Conservation (phyloP, 2,888 invertebrate species). For the Hyppa rectilinea region DNA sequence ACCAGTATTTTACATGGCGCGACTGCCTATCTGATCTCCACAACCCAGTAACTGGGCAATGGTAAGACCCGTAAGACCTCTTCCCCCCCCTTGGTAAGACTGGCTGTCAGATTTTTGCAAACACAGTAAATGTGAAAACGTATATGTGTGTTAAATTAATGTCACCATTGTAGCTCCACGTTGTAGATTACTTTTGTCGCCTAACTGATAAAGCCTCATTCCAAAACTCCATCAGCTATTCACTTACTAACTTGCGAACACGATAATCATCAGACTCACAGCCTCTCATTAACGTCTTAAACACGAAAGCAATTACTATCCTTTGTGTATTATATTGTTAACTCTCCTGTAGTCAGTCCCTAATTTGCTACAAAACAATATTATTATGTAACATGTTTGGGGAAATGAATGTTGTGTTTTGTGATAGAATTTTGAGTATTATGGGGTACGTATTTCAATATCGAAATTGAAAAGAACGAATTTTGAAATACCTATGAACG, state of each 20-base stretch:
- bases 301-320: constrained; percentile 31
- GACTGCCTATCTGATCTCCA: too few relatives aligned
- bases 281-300: constrained; percentile 40
- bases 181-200: neutral
- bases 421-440: neutral
- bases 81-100: too few relatives aligned
- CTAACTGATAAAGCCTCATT: neutral
- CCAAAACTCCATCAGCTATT: neutral
- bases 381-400: neutral
- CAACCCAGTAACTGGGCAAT: too few relatives aligned
- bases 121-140: too few relatives aligned
- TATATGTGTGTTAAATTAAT: too few relatives aligned
- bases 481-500: too few relatives aligned
- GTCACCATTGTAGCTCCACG: too few relatives aligned
- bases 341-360: neutral
- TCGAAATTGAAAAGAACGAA: too few relatives aligned
- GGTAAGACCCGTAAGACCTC: too few relatives aligned
- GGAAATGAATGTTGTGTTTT: neutral
- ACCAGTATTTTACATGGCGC: too few relatives aligned
- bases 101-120: too few relatives aligned
- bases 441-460: too few relatives aligned
- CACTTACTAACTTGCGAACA: constrained; percentile 31
- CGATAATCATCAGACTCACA: constrained; percentile 22
- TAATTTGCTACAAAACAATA: constrained; percentile 10
- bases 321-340: constrained; percentile 38